Evolutionary conservation across 2,888 invertebrate genomes (phyloP), one percentile per base, ranked within the genome.

Genomic region (Steinernema hermaphroditum): DNA sequence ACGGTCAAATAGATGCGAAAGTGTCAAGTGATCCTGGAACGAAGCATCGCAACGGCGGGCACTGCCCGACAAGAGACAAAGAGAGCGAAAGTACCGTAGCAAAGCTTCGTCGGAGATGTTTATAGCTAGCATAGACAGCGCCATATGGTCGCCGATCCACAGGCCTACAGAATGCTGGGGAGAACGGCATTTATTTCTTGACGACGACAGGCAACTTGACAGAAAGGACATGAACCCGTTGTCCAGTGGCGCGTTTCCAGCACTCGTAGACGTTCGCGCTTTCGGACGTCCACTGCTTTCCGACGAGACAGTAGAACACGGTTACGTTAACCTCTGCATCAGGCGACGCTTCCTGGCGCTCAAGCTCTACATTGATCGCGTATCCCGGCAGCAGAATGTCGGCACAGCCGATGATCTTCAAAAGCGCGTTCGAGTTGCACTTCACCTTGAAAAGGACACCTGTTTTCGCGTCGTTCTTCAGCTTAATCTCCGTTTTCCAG

Each of bases 361-460:
- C 22, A 8, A 54, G 14, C 12, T 54, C 54, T 22, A 54, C 54
- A 22, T 54, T 54, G 24, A 54, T 27, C 54, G 12, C 54, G 54
- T 54, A 24, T 14, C 54, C 54, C 24, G 54, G 54, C 6, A 54
- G 54, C 24, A 54, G 54, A 54, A 54, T 2, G 19, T 54, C 54
- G 54, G 54, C 54, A 22, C 54, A 54, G 16, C 27, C 54, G 24
- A 27, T 4, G 16, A 54, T 54, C 27, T 54, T 54, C 54, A 54
- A 2, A 2, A 22, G 54, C 6, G 54, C 54, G 16, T 54, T 54
- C 54, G 54, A 54, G 54, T 54, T 54, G 54, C 54, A 54, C 27
- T 54, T 54, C 54, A 54, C 54, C 16, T 54, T 54, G 54, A 54
- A 54, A 27, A 54, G 54, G 27, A 54, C 54, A 27, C 54, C 54